Base-by-base conservation (phyloP, 2,888 invertebrate genomes). In the Pammene fasciana region DNA sequence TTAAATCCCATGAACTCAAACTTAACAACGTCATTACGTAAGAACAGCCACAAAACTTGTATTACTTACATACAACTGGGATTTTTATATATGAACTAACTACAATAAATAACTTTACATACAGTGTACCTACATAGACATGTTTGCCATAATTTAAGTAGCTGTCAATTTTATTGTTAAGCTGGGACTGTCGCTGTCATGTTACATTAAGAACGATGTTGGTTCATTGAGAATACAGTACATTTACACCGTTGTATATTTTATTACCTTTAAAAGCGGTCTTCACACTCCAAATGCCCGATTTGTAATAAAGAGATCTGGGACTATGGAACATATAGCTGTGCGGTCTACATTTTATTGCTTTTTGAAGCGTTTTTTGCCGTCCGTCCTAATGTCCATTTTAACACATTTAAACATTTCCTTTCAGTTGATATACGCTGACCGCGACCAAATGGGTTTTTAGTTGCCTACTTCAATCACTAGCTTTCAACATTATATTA, bases 211-310 rank as follows among this genome's bases (percentile, higher is more conserved):
- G 34, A 54, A 62, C 68, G 43, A 52, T 64, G 48, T 43, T 16
- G 52, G 26, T 16, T 57, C 59, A 65, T 65, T 59, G 52, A 45
- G 64, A 57, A 57, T 18, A 65, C 62, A 57, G 52, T 46, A 48
- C 52, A 68, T 64, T 68, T 68, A 68, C 64, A 57, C 68, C 14
- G 64, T 64, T 59, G 57, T 52, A 68, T 52, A 64, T 68, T 64
- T 64, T 60, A 60, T 64, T 50, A 59, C 68, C 11, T 68, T 65
- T 46, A 11, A 59, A 70, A 70, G 59, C 38, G 55, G 46, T 34
- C 45, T 70, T 70, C 70, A 60, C 70, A 70, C 70, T 70, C 65
- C 41, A 70, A 65, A 70, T 70, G 41, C 46, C 65, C 65, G 59
- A 65, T 70, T 65, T 48, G 48, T 65, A 70, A 70, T 65, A 65